Percentiles rank a stretch among this genome's conserved stretches.
These are phyloP conservation scores for Myocastor coypus DNA, from an alignment of 2,113 vertebrate genomes.

Conservation along the genomic window DNA sequence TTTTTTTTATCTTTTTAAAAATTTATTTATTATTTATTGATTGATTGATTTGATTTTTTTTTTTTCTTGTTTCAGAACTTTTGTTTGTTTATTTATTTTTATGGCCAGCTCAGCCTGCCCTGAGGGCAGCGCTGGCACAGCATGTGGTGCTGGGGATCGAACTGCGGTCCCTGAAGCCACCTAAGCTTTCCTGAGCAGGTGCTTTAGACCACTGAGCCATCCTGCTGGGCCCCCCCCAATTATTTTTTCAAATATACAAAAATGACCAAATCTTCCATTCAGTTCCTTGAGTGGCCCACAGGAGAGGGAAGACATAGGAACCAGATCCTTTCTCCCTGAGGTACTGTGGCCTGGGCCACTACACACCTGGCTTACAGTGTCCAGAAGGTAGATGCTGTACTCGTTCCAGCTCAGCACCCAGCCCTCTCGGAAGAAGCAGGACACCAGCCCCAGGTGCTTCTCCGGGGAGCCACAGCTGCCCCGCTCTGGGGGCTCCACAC, in stretches of 20 bases:
- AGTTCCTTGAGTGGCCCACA: background rate
- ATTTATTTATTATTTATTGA: no score
- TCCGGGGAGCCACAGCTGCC: conserved; percentile 89
- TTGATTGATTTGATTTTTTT: no score
- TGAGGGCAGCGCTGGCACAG: no score
- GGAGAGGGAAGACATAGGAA: fast-evolving
- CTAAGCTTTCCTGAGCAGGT: no score
- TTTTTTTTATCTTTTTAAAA: no score
- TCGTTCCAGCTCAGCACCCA: conserved; percentile 99
- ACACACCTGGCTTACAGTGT: conserved; percentile 92
- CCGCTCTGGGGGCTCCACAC: conserved; percentile 83
- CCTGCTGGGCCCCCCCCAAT: no score
- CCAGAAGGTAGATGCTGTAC: conserved; percentile 95
- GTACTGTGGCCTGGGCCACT: background rate
- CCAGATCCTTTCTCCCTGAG: background rate
- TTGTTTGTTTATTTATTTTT: no score
- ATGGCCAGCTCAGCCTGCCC: no score
- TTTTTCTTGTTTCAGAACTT: no score
- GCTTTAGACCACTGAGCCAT: no score
- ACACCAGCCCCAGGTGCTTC: conserved; percentile 93
- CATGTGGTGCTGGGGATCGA: no score
- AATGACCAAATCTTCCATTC: background rate
- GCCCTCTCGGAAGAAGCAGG: conserved; percentile 93
- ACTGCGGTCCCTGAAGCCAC: no score
- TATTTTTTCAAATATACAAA: conserved; percentile 6